These are phyloP conservation scores for Drosophila paulistorum DNA, from an alignment of 1,140 invertebrate genomes.

Conservation along the genomic window DNA sequence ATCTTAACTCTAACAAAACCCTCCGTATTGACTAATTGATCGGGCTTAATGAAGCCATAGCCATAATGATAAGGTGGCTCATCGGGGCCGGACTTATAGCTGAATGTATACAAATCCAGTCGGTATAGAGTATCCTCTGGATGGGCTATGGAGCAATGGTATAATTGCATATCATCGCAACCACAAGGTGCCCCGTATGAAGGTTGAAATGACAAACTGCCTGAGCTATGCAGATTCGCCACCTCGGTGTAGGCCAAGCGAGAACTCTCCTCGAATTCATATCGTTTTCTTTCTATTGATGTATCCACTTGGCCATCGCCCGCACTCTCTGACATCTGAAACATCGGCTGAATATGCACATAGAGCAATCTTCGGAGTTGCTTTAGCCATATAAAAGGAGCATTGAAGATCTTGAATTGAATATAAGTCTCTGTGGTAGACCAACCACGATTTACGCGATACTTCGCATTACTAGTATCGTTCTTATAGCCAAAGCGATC, in stretches of 20 bases:
- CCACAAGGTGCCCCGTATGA: conserved; percentile 46
- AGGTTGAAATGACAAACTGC: conserved; percentile 46
- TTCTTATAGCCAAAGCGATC: conserved; percentile 87
- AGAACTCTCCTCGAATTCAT: conserved; percentile 81
- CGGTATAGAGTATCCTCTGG: conserved; percentile 45
- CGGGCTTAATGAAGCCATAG: conserved; percentile 48
- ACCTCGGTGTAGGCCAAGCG: conserved; percentile 51
- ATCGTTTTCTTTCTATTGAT: not conserved
- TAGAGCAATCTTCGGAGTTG: conserved; percentile 87
- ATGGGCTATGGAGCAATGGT: conserved; percentile 46
- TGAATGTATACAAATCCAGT: conserved; percentile 58
- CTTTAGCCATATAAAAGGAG: conserved; percentile 88
- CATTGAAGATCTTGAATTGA: conserved; percentile 93
- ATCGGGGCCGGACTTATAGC: conserved; percentile 32
- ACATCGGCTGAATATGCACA: conserved; percentile 90
- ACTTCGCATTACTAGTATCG: conserved; percentile 71
- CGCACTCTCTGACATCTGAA: not conserved
- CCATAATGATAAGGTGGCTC: conserved; percentile 68
- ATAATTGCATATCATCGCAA: conserved; percentile 48
- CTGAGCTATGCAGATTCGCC: conserved; percentile 42
- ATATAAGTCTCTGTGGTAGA: conserved; percentile 91
- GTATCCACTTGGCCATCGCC: not conserved
- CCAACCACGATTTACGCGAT: conserved; percentile 91
- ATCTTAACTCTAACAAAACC: conserved; percentile 46
- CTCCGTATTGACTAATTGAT: conserved; percentile 43